A percentile compares a stretch with the other conserved stretches of the same genome.
These are phyloP conservation scores for Orthosia gracilis DNA, from an alignment of 2,888 invertebrate species.

Conservation along the genomic window DNA sequence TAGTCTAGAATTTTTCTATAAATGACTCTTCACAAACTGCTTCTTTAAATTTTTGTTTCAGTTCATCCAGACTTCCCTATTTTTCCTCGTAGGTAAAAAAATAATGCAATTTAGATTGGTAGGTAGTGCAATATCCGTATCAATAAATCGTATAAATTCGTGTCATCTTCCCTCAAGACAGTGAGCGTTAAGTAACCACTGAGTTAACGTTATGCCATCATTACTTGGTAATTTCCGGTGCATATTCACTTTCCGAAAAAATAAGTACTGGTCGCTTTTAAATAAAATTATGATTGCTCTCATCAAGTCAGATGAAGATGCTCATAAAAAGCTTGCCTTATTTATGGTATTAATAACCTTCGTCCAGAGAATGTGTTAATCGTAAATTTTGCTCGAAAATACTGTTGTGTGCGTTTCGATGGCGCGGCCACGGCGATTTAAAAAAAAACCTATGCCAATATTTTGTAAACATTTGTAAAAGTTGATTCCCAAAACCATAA, in stretches of 20 bases:
- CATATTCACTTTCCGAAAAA: conserved; percentile 71
- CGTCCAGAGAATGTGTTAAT: conserved; percentile 62
- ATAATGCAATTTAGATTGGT: too few relatives aligned
- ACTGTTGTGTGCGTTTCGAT: conserved; percentile 25
- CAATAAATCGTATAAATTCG: background rate
- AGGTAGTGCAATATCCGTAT: background rate
- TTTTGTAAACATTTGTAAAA: too few relatives aligned
- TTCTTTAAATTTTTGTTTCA: too few relatives aligned
- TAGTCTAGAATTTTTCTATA: background rate
- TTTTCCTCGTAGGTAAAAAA: too few relatives aligned
- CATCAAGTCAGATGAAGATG: conserved; percentile 66
- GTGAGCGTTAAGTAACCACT: conserved; percentile 42
- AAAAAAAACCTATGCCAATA: too few relatives aligned
- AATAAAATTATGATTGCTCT: conserved; percentile 73
- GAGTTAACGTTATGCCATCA: conserved; percentile 57
- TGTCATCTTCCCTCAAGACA: conserved; percentile 4
- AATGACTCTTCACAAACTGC: too few relatives aligned
- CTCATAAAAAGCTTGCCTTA: conserved; percentile 61
- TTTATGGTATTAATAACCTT: conserved; percentile 48
- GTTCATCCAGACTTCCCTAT: too few relatives aligned
- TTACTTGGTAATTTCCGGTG: conserved; percentile 55
- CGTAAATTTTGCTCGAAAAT: conserved; percentile 66
- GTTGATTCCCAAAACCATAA: too few relatives aligned
- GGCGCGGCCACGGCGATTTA: too few relatives aligned
- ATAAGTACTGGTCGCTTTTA: conserved; percentile 66